Evolutionary conservation across 2,888 invertebrate species (phyloP).

Genomic region (Spodoptera picta): DNA sequence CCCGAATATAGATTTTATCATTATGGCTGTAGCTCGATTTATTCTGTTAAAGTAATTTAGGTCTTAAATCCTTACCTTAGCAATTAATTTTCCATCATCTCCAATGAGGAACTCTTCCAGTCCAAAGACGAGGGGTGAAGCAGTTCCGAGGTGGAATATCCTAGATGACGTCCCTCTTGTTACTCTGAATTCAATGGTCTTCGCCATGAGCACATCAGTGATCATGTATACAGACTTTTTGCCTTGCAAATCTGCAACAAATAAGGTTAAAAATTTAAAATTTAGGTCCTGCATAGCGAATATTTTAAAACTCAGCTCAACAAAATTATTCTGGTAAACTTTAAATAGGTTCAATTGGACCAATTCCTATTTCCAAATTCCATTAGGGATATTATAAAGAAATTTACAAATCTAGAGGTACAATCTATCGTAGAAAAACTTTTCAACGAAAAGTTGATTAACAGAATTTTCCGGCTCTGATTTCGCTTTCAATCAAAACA

Average conservation of each 20-base stretch:
- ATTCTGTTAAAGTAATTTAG: neutral
- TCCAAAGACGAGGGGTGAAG: conserved; percentile 84
- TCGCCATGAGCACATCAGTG: conserved; percentile 84
- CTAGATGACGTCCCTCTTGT: conserved; percentile 82
- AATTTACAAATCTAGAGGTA: no score
- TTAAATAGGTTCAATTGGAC: no score
- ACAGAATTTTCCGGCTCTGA: neutral
- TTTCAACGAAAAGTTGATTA: neutral
- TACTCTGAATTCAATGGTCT: conserved; percentile 86
- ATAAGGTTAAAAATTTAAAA: neutral
- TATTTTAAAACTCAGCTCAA: no score
- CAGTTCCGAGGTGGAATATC: conserved; percentile 86
- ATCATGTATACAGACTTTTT: conserved; percentile 86
- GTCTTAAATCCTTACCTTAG: conserved; percentile 70
- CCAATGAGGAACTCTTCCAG: conserved; percentile 83
- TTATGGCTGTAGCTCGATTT: no score
- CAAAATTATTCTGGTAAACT: no score
- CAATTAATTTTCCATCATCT: conserved; percentile 81
- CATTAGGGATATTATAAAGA: no score
- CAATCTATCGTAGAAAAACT: no score
- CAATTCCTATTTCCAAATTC: no score
- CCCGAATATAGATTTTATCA: no score
- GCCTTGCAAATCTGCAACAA: conserved; percentile 80
- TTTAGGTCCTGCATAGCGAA: no score
- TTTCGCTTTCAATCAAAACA: neutral